Evolutionary conservation across 2,113 vertebrate species (phyloP), one percentile per base, ranked within the genome.

Genomic region (Excalfactoria chinensis): DNA sequence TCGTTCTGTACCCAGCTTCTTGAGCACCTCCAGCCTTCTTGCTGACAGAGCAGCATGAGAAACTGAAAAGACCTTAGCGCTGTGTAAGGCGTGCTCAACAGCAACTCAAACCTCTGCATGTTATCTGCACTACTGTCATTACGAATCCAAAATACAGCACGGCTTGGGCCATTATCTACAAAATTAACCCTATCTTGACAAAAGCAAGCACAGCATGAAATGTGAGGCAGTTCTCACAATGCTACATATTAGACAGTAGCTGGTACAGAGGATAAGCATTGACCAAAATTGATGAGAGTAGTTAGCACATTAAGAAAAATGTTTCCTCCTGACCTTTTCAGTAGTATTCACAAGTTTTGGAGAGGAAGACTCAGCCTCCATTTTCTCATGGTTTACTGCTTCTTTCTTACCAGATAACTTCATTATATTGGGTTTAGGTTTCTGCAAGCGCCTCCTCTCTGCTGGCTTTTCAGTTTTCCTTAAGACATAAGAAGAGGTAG

Each of bases 351-450:
- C 58, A 91, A 78, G 22, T 60, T 89, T 21, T 58, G 84, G 32
- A 88, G 82, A 69, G 18, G 86, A 85, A 88, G 34, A 68, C 66
- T 91, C 37, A 1, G 11, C 67, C 51, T 96, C 85, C 28, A 16
- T 43, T 94, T 93, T 92, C 21, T 68, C 92, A 89, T 93, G 91
- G 25, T 53, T 37, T 91, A 64, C 40, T 83, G 55, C 53, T 64
- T 89, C 85, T 62, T 81, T 97, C 91, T 88, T 97, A 91, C 72
- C 93, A 89, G 74, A 53, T 43, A 89, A 90, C 71, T 90, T 94
- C 51, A 86, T 22, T 58, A 97, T 92, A 93, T 92, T 97, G 0
- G 97, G 97, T 79, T 97, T 97, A 85, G 96, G 97, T 93, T 86
- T 97, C 51, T 90, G 95, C 17, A 96, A 75, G 41, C 43, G 7